Evolutionary conservation across 2,113 vertebrate genomes (phyloP).

Genomic region (Monarcha castaneiventris): DNA sequence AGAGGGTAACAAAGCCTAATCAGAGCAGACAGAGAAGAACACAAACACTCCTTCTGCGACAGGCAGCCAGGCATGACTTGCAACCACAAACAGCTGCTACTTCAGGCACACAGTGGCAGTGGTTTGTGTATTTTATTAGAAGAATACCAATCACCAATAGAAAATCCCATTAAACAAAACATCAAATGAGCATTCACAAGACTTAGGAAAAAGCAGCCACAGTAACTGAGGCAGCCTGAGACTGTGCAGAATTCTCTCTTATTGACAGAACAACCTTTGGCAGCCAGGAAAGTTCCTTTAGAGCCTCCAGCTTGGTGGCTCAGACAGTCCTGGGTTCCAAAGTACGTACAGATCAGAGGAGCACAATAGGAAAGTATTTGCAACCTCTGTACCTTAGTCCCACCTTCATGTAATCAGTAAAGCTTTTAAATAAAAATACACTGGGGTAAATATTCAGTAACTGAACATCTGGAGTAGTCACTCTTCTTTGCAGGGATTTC

Average conservation of each 20-base stretch:
- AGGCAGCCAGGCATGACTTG: not conserved
- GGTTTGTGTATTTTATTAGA: not conserved
- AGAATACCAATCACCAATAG: not conserved
- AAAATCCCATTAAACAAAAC: not conserved
- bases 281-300: not conserved
- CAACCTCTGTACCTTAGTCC: not conserved
- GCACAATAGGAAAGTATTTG: not conserved
- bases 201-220: not conserved
- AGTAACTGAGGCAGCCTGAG: not conserved
- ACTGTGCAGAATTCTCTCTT: not conserved
- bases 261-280: not conserved
- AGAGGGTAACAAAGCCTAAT: not conserved
- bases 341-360: not conserved
- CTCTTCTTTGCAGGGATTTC: not conserved
- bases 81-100: not conserved
- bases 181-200: not conserved
- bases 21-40: not conserved
- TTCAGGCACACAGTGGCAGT: not conserved
- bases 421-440: not conserved
- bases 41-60: not conserved
- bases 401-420: not conserved
- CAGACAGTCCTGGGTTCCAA: not conserved
- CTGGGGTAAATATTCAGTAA: not conserved
- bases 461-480: not conserved
- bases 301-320: not conserved